Base-by-base conservation (phyloP, 2,888 invertebrate species). In the Phasia obesa region DNA sequence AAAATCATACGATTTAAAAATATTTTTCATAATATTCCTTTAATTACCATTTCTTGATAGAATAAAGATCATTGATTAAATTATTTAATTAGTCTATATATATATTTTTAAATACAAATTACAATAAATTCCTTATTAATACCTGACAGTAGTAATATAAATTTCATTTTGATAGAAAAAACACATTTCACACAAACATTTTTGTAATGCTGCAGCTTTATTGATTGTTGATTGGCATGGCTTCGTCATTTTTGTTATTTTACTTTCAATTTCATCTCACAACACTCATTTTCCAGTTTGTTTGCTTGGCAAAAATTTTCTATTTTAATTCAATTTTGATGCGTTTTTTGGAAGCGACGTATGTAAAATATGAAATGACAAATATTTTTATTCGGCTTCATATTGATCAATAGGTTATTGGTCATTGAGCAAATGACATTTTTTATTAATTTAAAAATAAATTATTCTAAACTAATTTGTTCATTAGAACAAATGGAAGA, bases 241-340 rank as follows among this genome's bases (percentile, higher is more conserved):
- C 27, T 47, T 77, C n/a, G 3, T 55, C 11, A 15, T 1, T 47
- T 35, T 60, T 44, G 15, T 55, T 69, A 11, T 35, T 76, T 62
- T 25, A 42, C 2, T 77, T 70, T 77, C 62, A 35, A 70, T 21
- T 70, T 77, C 69, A 77, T 17, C 70, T 77, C 62, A 70, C 35
- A 62, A 70, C 69, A 69, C 44, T 38, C 47, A 31, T 77, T 77
- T 77, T 77, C 77, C 77, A 77, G 77, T 70, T 77, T 70, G 70
- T 77, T 77, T 70, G 23, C n/a, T 77, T 70, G 60, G 60, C 67
- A 76, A 53, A 62, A 75, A 38, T 25, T 53, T 77, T 44, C 42
- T 51, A 49, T 51, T 70, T 70, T 47, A 23, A 19, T 35, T 21
- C 11, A 19, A 57, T 65, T 13, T 67, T 75, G 38, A 49, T 47